Base-by-base conservation (phyloP, 2,113 vertebrate species). In the Cryptotis parvus region DNA sequence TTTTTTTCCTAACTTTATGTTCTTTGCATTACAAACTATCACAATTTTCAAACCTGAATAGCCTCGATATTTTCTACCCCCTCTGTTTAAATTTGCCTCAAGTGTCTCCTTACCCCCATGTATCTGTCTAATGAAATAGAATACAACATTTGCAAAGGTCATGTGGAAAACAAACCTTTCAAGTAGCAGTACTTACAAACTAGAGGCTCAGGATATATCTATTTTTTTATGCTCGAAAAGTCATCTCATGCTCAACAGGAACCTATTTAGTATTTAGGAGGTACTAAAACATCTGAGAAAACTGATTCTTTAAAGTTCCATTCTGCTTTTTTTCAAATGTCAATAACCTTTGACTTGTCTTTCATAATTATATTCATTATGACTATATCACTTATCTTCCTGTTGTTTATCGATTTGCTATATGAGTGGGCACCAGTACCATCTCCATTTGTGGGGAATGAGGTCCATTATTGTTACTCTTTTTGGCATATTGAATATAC, bases 61-160 rank as follows among this genome's bases (percentile, higher is more conserved):
- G 4, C 15, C 2, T 73, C 14, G 81, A 16, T 14, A 37, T 31
- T 85, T 1, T 84, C 61, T 84, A 1, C 20, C 74, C 74, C 45
- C 39, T 3, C 49, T 26, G 9, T 78, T 31, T 12, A 2, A 43
- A 84, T 33, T 92, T 73, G 58, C 76, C 69, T 92, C 58, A 73
- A 45, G 14, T 74, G 82, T 69, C 79, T 91, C 45, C 18, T 77
- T 73, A 43, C 4, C 26, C 45, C 31, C 20, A 26, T 58, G 12
- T 49, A 33, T 87, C 26, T 12, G 37, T 31, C 43, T 83, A 82
- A 85, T 70, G 39, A 94, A 93, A 33, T 61, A 39, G 16, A 74
- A 83, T 82, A 79, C 92, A 94, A 78, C 11, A 52, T 84, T 27
- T 83, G 45, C 63, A 90, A 88, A 82, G 49, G 43, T 90, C 81